phyloP scores from a whole-genome alignment of 2,797 vertebrate genomes.

The Gadopsis bispinosus region DNA sequence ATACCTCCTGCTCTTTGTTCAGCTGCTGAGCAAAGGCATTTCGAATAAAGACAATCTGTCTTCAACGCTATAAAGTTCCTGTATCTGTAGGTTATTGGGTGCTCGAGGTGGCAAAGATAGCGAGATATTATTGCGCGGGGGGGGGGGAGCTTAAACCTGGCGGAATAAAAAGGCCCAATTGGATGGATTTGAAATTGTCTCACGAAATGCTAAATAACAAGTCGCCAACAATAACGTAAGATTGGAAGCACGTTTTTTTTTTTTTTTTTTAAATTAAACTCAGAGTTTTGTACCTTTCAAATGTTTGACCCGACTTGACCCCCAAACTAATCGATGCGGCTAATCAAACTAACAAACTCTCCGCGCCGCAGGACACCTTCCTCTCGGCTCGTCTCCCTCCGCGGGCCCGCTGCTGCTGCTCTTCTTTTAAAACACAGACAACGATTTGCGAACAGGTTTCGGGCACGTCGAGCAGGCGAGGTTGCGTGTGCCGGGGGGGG shows the following conservation, averaged over 20 bases:
- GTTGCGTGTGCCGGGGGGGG: no score
- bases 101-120: conserved; percentile 47
- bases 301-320: conserved; percentile 16
- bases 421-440: no score
- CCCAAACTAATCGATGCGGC: conserved; percentile 26
- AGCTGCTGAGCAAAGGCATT: conserved; percentile 94
- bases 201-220: neutral
- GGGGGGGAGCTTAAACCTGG: conserved; percentile 2
- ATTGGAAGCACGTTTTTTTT: no score
- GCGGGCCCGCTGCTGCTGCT: no score
- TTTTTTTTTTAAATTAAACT: neutral
- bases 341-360: conserved; percentile 7
- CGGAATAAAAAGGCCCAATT: neutral
- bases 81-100: conserved; percentile 73
- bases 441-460: no score
- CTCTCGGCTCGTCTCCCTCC: no score
- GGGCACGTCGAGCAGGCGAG: no score
- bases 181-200: neutral
- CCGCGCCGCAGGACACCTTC: conserved; percentile 12
- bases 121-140: neutral
- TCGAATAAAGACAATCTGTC: conserved; percentile 99
- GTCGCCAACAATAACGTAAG: neutral
- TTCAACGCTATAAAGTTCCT: conserved; percentile 83
- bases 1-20: conserved; percentile 94
- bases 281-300: neutral